Evolutionary conservation across 1,140 invertebrate species (phyloP).

Genomic region (Trissolcus basalis): DNA sequence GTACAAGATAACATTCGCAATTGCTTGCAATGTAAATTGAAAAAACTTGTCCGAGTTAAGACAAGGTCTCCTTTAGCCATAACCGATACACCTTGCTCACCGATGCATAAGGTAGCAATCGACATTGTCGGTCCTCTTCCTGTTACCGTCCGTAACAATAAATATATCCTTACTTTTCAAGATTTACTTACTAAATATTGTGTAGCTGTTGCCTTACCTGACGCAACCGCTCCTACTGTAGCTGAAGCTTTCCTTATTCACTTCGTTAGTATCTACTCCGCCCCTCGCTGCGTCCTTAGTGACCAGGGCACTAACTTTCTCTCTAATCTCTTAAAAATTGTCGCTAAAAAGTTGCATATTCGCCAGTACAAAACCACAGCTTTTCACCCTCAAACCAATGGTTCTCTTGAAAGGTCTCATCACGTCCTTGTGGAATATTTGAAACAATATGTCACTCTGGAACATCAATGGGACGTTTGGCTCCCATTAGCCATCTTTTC

Average conservation of each 20-base stretch:
- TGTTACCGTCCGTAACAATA: background rate
- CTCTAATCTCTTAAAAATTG: background rate
- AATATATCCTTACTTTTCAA: constrained; percentile 17
- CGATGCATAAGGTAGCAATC: background rate
- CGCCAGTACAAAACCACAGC: constrained; percentile 56
- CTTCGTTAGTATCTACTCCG: constrained; percentile 12
- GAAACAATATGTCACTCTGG: constrained; percentile 18
- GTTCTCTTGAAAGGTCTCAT: constrained; percentile 59
- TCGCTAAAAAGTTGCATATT: constrained; percentile 50
- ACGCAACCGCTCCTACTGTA: background rate
- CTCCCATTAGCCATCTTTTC: constrained; percentile 16
- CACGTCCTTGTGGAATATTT: constrained; percentile 51
- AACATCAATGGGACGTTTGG: constrained; percentile 18
- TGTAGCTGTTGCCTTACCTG: constrained; percentile 5
- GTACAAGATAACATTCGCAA: constrained; percentile 4
- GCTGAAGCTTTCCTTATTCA: constrained; percentile 1
- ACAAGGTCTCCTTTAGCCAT: constrained; percentile 5
- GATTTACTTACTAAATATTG: constrained; percentile 17
- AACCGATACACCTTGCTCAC: background rate
- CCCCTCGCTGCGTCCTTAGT: constrained; percentile 6
- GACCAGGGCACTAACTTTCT: constrained; percentile 28
- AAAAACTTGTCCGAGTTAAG: constrained; percentile 5
- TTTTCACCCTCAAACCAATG: constrained; percentile 61
- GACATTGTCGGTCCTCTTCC: constrained; percentile 15
- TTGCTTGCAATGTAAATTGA: background rate